A percentile compares a stretch with the other conserved stretches of the same genome.
Evolutionary conservation across 2,888 invertebrate genomes (phyloP).

Genomic region (Micoletzkya japonica): DNA sequence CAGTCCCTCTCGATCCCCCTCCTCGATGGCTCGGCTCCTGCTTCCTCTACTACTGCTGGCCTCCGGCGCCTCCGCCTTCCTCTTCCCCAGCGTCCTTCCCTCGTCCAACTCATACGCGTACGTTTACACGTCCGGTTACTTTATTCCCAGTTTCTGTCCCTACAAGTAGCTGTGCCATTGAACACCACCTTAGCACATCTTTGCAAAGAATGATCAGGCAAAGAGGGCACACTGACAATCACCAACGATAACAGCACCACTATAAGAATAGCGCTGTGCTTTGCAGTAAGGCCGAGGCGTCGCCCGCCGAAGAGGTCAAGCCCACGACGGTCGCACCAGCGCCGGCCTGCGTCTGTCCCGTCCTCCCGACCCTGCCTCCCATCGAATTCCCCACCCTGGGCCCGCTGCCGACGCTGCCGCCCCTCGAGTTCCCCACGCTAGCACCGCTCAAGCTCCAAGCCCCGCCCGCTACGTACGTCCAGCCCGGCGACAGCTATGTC

Average conservation of each 20-base stretch:
- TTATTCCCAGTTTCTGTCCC: background rate
- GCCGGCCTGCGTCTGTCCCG: background rate
- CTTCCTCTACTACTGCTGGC: background rate
- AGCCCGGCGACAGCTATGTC: too few relatives aligned
- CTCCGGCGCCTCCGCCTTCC: background rate
- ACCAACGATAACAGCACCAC: too few relatives aligned
- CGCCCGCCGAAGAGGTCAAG: too few relatives aligned
- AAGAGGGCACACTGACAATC: too few relatives aligned
- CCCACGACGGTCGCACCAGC: too few relatives aligned
- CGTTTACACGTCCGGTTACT: background rate
- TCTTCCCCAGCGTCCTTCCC: conserved; percentile 13
- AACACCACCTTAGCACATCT: too few relatives aligned
- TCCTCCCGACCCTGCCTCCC: background rate
- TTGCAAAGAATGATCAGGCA: too few relatives aligned
- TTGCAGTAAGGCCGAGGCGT: too few relatives aligned
- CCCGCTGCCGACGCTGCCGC: background rate
- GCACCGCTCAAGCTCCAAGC: too few relatives aligned
- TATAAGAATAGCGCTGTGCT: too few relatives aligned
- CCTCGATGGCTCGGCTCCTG: conserved; percentile 6
- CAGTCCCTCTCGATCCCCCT: too few relatives aligned
- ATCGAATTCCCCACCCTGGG: background rate
- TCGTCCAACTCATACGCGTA: conserved; percentile 13
- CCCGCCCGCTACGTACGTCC: too few relatives aligned
- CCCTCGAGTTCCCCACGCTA: background rate
- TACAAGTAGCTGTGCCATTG: background rate